Evolutionary conservation across 2,888 invertebrate species (phyloP).

Genomic region (Drosophila pullipes): DNA sequence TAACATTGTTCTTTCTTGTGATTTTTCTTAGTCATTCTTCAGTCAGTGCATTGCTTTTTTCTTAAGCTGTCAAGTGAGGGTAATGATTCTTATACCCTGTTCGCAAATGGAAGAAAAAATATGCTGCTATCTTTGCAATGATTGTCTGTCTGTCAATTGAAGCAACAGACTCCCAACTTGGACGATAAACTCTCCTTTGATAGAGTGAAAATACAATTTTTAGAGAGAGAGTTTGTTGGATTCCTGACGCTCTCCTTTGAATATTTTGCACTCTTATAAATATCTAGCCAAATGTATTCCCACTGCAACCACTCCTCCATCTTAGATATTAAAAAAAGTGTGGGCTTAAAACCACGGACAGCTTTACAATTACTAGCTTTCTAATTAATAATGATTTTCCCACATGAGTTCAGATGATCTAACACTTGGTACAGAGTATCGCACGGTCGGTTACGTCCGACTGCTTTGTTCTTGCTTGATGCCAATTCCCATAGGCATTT

Average conservation of each 20-base stretch:
- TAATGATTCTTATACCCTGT: constrained; percentile 44
- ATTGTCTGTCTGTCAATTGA: not conserved
- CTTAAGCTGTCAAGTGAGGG: constrained; percentile 37
- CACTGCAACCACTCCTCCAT: not conserved
- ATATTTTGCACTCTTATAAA: not conserved
- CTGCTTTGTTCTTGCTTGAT: not conserved
- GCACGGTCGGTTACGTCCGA: not conserved
- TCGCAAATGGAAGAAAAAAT: not conserved
- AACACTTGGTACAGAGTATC: not conserved
- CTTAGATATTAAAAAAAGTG: not conserved
- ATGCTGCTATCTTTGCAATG: not conserved
- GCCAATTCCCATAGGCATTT: constrained; percentile 29
- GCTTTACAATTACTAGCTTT: not conserved
- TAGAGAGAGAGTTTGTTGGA: not conserved
- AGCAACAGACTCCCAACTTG: not conserved
- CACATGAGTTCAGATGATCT: not conserved
- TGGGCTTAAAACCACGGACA: not conserved
- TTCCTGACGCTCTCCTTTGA: not conserved
- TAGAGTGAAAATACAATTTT: not conserved
- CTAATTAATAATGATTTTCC: not conserved
- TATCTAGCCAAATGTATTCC: not conserved
- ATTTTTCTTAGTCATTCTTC: constrained; percentile 78
- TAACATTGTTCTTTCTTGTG: constrained; percentile 65
- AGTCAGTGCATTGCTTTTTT: constrained; percentile 67
- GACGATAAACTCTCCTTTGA: not conserved